These are phyloP conservation scores for Ditylenchus weischeri DNA, from an alignment of 2,888 invertebrate species.

Conservation along the genomic window DNA sequence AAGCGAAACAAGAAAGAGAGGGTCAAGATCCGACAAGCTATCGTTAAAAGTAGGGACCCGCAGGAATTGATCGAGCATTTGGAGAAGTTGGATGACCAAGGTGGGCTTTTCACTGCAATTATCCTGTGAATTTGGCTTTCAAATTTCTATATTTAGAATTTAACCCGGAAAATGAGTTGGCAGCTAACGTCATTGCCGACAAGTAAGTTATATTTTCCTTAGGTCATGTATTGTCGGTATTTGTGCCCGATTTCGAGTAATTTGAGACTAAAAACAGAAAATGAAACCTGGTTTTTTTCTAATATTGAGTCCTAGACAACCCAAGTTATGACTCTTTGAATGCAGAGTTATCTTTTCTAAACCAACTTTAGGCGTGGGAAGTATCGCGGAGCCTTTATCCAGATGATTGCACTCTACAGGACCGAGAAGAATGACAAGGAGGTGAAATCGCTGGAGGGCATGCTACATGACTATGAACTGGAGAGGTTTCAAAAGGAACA, in stretches of 20 bases:
- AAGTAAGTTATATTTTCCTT: slow-evolving; percentile 19
- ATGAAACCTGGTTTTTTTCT: too few relatives aligned
- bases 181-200: slow-evolving; percentile 38
- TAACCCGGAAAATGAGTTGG: slow-evolving; percentile 32
- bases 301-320: too few relatives aligned
- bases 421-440: slow-evolving; percentile 32
- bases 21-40: slow-evolving; percentile 90
- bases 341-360: too few relatives aligned
- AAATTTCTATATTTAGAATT: slow-evolving; percentile 31
- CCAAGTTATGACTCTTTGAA: too few relatives aligned
- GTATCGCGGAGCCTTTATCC: slow-evolving; percentile 34
- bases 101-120: slow-evolving; percentile 58
- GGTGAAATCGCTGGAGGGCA: slow-evolving; percentile 34
- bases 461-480: slow-evolving; percentile 40
- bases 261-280: too few relatives aligned
- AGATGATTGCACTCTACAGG: slow-evolving; percentile 37
- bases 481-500: slow-evolving; percentile 38
- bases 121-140: background rate
- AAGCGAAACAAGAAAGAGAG: slow-evolving; percentile 97
- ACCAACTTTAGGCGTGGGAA: slow-evolving; percentile 23
- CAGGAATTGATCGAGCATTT: slow-evolving; percentile 87
- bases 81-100: slow-evolving; percentile 97
- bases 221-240: too few relatives aligned
- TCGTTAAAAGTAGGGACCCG: slow-evolving; percentile 95
- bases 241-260: too few relatives aligned